Conservation (phyloP, 2,888 invertebrate species). For the Callyntrura sp. region DNA sequence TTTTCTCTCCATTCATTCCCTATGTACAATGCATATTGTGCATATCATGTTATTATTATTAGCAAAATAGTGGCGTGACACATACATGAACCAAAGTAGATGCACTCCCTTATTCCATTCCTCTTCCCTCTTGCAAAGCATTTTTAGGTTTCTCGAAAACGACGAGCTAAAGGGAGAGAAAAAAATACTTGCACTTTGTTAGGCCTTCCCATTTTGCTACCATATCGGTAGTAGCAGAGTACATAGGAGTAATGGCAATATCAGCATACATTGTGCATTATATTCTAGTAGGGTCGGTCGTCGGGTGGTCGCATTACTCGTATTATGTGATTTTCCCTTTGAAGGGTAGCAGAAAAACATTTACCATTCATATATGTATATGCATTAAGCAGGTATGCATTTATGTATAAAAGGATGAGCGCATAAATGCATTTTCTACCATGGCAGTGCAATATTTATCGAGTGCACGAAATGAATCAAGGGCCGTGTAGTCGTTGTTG, state of each 20-base stretch:
- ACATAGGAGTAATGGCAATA: neutral
- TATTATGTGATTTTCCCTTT: conserved; percentile 1
- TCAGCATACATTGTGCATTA: conserved; percentile 18
- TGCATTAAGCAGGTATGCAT: neutral
- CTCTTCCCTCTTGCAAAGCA: neutral
- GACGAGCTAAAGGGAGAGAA: too few species aligned
- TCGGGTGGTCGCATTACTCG: neutral
- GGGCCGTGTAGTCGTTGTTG: neutral
- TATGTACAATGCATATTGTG: neutral
- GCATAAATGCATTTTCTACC: conserved; percentile 19
- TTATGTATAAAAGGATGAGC: neutral
- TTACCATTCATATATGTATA: conserved; percentile 2
- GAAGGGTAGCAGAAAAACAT: conserved; percentile 35
- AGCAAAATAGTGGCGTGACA: conserved; percentile 22
- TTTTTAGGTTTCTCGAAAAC: neutral
- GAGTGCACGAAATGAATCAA: conserved; percentile 26
- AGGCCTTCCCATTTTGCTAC: neutral
- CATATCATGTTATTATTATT: conserved; percentile 30
- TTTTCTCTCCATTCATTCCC: neutral
- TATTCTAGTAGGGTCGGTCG: neutral
- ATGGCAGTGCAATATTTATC: neutral
- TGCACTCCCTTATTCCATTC: neutral
- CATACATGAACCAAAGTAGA: neutral
- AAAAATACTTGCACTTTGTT: neutral
- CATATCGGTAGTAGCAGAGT: neutral